Percentiles rank a stretch among this genome's conserved stretches.
These are phyloP conservation scores for Nymphalis io DNA, from an alignment of 1,140 invertebrate genomes.

Conservation along the genomic window DNA sequence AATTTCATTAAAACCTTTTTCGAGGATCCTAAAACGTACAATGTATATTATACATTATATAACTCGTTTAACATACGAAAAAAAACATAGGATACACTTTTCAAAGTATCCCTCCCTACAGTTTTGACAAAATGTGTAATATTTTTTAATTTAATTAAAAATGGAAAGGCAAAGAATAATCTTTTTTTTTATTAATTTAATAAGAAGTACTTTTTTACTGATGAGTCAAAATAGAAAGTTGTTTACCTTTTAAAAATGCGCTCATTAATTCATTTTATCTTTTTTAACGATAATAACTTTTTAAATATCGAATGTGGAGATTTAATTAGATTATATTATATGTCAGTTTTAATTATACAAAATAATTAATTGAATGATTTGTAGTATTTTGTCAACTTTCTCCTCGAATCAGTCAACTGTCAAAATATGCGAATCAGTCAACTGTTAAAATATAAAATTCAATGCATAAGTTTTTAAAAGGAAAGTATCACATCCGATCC, in stretches of 20 bases:
- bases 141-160: not conserved
- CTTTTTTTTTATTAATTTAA: slow-evolving; percentile 2
- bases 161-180: not conserved
- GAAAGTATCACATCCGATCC: no score
- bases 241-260: not conserved
- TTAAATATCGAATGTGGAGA: not conserved
- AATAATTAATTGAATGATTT: not conserved
- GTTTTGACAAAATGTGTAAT: not conserved
- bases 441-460: no score
- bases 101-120: not conserved
- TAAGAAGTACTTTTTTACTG: not conserved
- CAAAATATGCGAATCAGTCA: no score
- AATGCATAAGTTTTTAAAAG: no score
- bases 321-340: not conserved
- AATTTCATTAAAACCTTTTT: no score
- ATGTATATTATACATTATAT: no score
- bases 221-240: slow-evolving; percentile 9
- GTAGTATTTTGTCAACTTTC: not conserved
- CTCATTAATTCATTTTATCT: not conserved
- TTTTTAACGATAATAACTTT: not conserved
- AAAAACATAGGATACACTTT: not conserved
- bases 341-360: not conserved
- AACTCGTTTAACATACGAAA: no score
- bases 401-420: not conserved
- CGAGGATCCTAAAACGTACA: no score